phyloP scores from a whole-genome alignment of 2,113 vertebrate species.

The Myiagra hebetior region DNA sequence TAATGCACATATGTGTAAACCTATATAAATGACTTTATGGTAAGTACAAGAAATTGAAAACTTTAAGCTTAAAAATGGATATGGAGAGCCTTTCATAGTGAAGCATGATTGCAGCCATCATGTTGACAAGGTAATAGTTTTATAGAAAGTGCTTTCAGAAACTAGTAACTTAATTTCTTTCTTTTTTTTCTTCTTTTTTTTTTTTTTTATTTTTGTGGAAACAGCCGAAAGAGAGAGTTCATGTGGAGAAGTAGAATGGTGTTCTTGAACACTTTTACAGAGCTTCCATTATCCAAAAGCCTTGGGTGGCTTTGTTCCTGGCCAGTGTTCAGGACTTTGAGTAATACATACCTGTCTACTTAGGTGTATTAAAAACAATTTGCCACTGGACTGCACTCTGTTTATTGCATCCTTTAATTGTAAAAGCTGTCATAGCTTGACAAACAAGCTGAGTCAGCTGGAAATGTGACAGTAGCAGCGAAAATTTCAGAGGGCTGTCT shows the following conservation, averaged over 20 bases:
- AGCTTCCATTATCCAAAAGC: constrained; percentile 79
- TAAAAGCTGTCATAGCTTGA: constrained; percentile 12
- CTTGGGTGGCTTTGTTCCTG: constrained; percentile 54
- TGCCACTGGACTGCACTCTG: constrained; percentile 19
- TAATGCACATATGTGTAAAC: constrained; percentile 65
- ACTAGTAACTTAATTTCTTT: constrained; percentile 62
- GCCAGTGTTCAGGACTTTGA: constrained; percentile 48
- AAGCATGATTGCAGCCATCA: constrained; percentile 79
- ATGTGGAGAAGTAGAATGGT: constrained; percentile 74
- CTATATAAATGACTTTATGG: constrained; percentile 74
- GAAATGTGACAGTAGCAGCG: constrained; percentile 5
- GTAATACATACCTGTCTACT: background rate
- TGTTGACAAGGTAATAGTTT: constrained; percentile 76
- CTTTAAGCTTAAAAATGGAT: constrained; percentile 67
- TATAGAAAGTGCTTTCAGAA: constrained; percentile 68
- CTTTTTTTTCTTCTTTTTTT: background rate
- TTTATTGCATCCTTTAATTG: constrained; percentile 21
- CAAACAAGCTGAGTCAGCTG: constrained; percentile 35
- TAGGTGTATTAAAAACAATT: constrained; percentile 24
- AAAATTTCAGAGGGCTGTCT: constrained; percentile 28
- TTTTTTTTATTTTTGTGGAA: constrained; percentile 49
- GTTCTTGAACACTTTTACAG: constrained; percentile 75
- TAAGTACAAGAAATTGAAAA: constrained; percentile 84
- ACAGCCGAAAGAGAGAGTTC: constrained; percentile 70
- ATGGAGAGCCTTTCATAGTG: constrained; percentile 68